Evolutionary conservation across 2,113 vertebrate species (phyloP).

Genomic region (Bucco capensis): DNA sequence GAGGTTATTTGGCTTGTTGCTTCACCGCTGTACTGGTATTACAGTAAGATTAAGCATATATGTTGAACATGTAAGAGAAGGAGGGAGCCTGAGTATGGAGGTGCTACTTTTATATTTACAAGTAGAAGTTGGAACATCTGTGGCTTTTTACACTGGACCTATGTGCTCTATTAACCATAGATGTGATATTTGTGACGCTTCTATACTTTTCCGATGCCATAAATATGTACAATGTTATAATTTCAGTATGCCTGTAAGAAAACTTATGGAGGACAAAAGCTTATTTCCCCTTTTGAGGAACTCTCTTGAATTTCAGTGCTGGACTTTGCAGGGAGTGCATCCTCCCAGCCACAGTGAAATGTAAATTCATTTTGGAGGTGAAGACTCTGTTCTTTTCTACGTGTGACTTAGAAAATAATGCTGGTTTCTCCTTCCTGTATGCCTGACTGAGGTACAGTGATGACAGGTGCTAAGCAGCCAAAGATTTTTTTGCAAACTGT

Average conservation of each 20-base stretch:
- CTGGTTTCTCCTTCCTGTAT: not conserved
- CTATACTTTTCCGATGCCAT: not conserved
- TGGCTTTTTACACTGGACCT: not conserved
- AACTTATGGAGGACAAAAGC: not conserved
- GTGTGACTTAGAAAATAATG: not conserved
- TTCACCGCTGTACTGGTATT: not conserved
- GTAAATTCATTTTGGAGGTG: not conserved
- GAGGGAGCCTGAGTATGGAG: not conserved
- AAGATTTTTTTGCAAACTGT: not conserved
- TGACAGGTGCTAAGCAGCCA: not conserved
- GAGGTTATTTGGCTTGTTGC: not conserved
- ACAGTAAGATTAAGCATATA: not conserved
- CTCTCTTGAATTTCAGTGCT: not conserved
- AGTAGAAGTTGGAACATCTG: not conserved
- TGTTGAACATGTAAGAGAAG: not conserved
- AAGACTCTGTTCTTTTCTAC: not conserved
- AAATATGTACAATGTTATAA: not conserved
- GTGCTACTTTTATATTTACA: not conserved
- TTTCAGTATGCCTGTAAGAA: not conserved
- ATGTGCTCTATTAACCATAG: not conserved
- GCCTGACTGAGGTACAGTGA: not conserved
- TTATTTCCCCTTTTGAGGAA: not conserved
- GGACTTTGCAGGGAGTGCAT: not conserved
- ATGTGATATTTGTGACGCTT: not conserved
- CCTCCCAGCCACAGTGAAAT: fast-evolving